Evolutionary conservation across 1,140 invertebrate genomes (phyloP).

Genomic region (Charaxes varanes): DNA sequence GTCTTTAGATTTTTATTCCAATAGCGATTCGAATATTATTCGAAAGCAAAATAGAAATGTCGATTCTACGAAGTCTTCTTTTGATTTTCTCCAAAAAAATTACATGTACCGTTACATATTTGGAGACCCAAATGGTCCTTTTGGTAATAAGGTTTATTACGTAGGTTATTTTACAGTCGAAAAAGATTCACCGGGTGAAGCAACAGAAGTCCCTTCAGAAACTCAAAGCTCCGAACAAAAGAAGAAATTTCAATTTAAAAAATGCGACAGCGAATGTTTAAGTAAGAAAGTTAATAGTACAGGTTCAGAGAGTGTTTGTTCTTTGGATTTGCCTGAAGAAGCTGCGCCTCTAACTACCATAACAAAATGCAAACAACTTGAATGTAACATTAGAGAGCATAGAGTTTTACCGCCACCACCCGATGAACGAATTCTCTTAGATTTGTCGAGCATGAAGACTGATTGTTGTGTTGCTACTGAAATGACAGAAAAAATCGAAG

Average conservation of each 20-base stretch:
- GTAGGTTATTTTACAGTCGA: constrained; percentile 53
- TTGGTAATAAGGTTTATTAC: constrained; percentile 38
- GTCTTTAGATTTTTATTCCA: too few relatives aligned
- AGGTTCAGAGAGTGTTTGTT: constrained; percentile 29
- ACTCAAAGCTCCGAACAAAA: constrained; percentile 13
- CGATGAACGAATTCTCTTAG: constrained; percentile 38
- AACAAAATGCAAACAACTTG: constrained; percentile 36
- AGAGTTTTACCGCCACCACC: constrained; percentile 27
- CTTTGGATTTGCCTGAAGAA: constrained; percentile 33
- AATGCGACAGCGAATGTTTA: constrained; percentile 34
- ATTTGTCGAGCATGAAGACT: constrained; percentile 30
- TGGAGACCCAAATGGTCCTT: constrained; percentile 25
- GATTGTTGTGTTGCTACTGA: constrained; percentile 37
- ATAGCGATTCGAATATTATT: constrained; percentile 4
- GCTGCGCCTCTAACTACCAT: constrained; percentile 26
- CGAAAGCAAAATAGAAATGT: background rate
- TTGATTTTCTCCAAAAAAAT: background rate
- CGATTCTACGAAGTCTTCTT: constrained; percentile 5
- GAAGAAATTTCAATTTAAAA: constrained; percentile 30
- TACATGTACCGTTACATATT: constrained; percentile 43
- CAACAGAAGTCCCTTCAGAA: constrained; percentile 18
- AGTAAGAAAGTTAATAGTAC: constrained; percentile 15
- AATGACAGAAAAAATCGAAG: constrained; percentile 31
- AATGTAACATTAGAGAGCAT: constrained; percentile 33
- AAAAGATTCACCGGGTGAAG: constrained; percentile 16